Evolutionary conservation across 2,113 vertebrate species (phyloP), one percentile per base, ranked within the genome.

Genomic region (Enhydra lutris): DNA sequence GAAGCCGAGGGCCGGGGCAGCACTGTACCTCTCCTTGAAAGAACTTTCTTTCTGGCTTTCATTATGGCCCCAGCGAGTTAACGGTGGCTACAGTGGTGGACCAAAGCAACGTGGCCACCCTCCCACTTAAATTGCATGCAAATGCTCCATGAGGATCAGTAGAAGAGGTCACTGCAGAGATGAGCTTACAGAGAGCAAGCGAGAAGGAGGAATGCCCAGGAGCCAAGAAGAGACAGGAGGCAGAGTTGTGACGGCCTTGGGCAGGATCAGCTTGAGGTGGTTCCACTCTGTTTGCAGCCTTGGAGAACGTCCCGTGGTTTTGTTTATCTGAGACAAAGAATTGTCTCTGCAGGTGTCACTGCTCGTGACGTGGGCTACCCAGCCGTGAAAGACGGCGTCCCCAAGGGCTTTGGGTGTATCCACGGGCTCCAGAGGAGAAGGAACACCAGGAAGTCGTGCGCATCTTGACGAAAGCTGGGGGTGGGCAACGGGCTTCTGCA

Each of bases 371-470:
- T 1, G 26, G 29, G 12, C 42, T 65, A 15, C 26, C 31, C 69
- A 26, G 4, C 31, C 12, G 6, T 29, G 14, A 20, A 57, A 79
- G 52, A 8, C 26, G 2, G 14, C 21, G 21, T 36, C 21, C 8
- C 55, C 59, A 2, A 0, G 4, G 39, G 14, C 84, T 7, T 0
- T 26, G 29, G 73, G 45, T 8, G 1, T 9, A 4, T 42, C 39
- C 3, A 2, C 17, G 65, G 82, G 2, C 34, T 39, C 4, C 57
- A 88, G 93, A 13, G 6, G 0, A 20, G 21, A 63, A 4, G 24
- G 20, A 17, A 12, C 4, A n/a, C 63, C 24, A 9, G 4, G 36
- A 24, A 47, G 50, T 63, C 0, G 0, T 20, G 59, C 45, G 8
- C 45, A 42, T 7, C 1, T 17, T 10, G 17, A 73, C 42, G 9